These are phyloP conservation scores for Caenorhabditis inopinata DNA, from an alignment of 1,140 invertebrate genomes.

Conservation along the genomic window DNA sequence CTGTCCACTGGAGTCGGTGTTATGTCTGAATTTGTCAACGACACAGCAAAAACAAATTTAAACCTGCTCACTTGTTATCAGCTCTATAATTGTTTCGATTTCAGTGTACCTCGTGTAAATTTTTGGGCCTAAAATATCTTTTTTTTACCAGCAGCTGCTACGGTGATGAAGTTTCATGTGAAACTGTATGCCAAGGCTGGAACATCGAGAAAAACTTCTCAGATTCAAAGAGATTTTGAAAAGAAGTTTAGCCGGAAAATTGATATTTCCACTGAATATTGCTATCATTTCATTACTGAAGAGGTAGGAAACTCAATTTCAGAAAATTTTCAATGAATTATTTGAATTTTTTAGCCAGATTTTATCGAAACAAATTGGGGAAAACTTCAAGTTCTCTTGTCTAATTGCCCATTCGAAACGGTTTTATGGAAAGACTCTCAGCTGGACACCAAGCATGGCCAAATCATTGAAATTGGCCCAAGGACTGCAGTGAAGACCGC, in stretches of 20 bases:
- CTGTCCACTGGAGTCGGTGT: not conserved
- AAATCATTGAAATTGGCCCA: constrained; percentile 35
- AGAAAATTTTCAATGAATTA: too few species aligned
- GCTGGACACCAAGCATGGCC: not conserved
- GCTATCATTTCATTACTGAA: not conserved
- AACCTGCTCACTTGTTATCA: not conserved
- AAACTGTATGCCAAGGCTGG: not conserved
- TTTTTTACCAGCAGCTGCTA: too few species aligned
- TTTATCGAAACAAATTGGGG: not conserved
- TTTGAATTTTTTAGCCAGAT: not conserved
- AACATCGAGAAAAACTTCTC: not conserved
- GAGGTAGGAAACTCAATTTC: not conserved
- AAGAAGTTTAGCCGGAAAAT: not conserved
- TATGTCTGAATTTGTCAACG: not conserved
- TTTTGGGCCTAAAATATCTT: too few species aligned
- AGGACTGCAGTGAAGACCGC: constrained; percentile 59
- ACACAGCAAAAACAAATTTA: not conserved
- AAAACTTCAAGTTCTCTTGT: not conserved
- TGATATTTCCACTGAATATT: not conserved
- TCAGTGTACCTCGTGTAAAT: not conserved
- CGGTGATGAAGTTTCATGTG: not conserved
- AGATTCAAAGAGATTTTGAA: constrained; percentile 2
- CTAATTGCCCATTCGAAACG: not conserved
- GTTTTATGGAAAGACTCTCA: not conserved
- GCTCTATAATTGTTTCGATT: not conserved